Percentiles rank a stretch among this genome's conserved stretches.
These are phyloP conservation scores for Lochmaea capreae DNA, from an alignment of 2,888 invertebrate genomes.

Conservation along the genomic window DNA sequence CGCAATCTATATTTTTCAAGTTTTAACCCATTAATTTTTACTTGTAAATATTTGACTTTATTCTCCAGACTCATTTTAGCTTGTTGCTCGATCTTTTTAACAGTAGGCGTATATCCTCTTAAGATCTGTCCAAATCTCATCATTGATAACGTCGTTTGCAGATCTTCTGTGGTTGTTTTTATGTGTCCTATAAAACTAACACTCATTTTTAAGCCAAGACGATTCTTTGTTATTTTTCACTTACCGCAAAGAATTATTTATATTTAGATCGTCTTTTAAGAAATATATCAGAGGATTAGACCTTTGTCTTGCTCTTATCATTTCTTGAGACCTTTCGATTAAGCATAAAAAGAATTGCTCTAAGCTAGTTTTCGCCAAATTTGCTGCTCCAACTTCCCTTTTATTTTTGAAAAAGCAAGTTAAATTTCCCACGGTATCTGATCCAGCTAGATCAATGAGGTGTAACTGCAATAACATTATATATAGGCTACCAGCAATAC, in stretches of 20 bases:
- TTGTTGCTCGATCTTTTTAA: conserved; percentile 39
- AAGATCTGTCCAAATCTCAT: conserved; percentile 61
- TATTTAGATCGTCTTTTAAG: conserved; percentile 59
- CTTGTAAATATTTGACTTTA: conserved; percentile 52
- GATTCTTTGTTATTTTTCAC: conserved; percentile 5
- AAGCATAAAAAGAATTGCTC: conserved; percentile 61
- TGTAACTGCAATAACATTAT: conserved; percentile 59
- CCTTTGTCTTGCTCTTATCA: conserved; percentile 54
- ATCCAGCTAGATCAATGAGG: conserved; percentile 65
- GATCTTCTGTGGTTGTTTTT: conserved; percentile 57
- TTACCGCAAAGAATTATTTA: conserved; percentile 61
- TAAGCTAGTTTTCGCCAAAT: conserved; percentile 63
- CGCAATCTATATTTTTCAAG: too few relatives aligned
- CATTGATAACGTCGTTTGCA: conserved; percentile 62
- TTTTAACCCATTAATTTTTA: conserved; percentile 27
- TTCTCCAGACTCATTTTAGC: conserved; percentile 51
- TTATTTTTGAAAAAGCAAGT: conserved; percentile 57
- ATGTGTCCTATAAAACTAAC: conserved; percentile 65
- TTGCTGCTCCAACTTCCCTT: conserved; percentile 61
- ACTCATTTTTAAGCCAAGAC: conserved; percentile 1
- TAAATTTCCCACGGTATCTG: conserved; percentile 59
- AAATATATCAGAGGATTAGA: conserved; percentile 62
- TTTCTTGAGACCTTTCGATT: conserved; percentile 48
- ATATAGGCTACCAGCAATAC: neutral
- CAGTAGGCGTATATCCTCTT: conserved; percentile 54